Percentiles rank a stretch among this genome's conserved stretches.
Conservation (phyloP, 2,888 invertebrate species). For the Amblyjoppa fuscipennis region DNA sequence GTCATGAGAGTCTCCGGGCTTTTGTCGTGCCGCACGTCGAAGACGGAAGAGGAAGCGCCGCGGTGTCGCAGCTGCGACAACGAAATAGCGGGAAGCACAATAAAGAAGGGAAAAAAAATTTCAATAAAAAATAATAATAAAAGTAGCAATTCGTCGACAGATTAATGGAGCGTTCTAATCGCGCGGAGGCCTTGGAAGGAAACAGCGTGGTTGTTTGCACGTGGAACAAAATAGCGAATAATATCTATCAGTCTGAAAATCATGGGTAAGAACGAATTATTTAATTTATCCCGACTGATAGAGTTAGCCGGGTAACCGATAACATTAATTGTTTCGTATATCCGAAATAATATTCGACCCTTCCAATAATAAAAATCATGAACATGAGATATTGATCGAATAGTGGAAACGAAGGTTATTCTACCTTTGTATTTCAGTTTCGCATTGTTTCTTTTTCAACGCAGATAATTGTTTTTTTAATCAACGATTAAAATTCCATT, state of each 20-base stretch:
- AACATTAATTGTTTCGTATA: neutral
- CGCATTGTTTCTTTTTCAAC: conserved; percentile 6
- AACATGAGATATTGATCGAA: neutral
- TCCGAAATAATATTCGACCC: neutral
- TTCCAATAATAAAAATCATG: neutral
- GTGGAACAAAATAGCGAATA: conserved; percentile 38
- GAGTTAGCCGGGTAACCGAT: neutral
- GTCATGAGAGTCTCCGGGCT: conserved; percentile 27
- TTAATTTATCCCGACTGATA: conserved; percentile 15
- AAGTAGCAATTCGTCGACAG: conserved; percentile 48
- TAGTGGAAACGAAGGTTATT: neutral
- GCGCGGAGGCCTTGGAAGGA: conserved; percentile 46
- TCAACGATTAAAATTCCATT: neutral
- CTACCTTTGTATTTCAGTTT: neutral
- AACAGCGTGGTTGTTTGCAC: conserved; percentile 44
- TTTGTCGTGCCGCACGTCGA: conserved; percentile 16
- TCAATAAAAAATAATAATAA: neutral
- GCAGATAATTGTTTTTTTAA: neutral
- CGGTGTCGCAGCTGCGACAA: conserved; percentile 45
- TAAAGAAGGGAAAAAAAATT: conserved; percentile 44
- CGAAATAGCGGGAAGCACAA: conserved; percentile 51
- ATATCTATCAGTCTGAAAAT: conserved; percentile 11
- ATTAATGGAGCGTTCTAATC: conserved; percentile 65
- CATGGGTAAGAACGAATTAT: conserved; percentile 28
- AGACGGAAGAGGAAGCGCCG: conserved; percentile 64